Evolutionary conservation across 2,888 invertebrate species (phyloP).

Genomic region (Morpho helenor): DNA sequence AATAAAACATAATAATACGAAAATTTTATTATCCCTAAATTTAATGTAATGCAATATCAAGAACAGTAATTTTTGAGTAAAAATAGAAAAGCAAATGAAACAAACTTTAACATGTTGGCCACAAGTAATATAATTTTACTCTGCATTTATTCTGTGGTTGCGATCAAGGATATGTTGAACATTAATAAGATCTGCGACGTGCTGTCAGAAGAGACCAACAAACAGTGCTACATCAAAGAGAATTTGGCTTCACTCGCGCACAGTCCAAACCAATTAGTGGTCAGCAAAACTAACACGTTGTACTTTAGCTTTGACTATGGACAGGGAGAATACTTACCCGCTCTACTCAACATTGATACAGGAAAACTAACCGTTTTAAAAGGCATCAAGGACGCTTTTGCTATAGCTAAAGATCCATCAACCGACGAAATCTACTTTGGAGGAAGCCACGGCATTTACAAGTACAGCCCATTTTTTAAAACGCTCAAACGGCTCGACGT

Average conservation of each 20-base stretch:
- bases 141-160: constrained; percentile 6
- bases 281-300: constrained; percentile 50
- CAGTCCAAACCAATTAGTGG: constrained; percentile 60
- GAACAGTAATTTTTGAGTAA: no score
- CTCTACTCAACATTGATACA: constrained; percentile 44
- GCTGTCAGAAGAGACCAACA: constrained; percentile 36
- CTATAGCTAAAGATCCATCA: constrained; percentile 43
- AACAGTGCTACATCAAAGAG: constrained; percentile 55
- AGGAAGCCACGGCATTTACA: constrained; percentile 63
- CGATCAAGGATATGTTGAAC: constrained; percentile 18
- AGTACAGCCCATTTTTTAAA: constrained; percentile 41
- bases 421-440: constrained; percentile 56
- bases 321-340: constrained; percentile 57
- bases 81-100: neutral
- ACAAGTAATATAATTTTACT: constrained; percentile 6
- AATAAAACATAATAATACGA: neutral
- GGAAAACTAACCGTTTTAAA: constrained; percentile 51
- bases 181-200: constrained; percentile 39
- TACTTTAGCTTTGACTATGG: constrained; percentile 65
- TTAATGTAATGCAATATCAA: no score
- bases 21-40: no score
- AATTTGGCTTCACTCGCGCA: constrained; percentile 46
- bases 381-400: constrained; percentile 64
- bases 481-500: constrained; percentile 44
- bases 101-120: constrained; percentile 1